Base-by-base conservation (phyloP, 2,888 invertebrate genomes). In the Apeira syringaria region DNA sequence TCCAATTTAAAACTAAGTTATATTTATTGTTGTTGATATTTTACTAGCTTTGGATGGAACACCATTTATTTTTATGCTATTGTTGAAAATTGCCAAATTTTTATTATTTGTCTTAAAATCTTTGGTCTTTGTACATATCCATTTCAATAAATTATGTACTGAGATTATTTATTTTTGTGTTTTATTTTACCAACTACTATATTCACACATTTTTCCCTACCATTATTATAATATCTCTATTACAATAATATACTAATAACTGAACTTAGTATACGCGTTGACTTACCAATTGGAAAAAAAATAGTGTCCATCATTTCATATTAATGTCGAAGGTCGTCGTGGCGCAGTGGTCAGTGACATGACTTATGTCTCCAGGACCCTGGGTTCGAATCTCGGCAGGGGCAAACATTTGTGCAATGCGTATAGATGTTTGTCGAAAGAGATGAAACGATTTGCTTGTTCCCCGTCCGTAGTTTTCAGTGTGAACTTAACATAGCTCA, bases 81-180 rank as follows among this genome's bases (percentile, higher is more conserved):
- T 84, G 85, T 87, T 86, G 73, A 82, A 68, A 79, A 72, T 83
- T 82, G 84, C 84, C 83, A 83, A 85, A 84, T 79, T 83, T 83
- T 85, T 82, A 83, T 84, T 20, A 20, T 20, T 85, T 86, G 79
- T 80, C 75, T 74, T 80, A 79, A 80, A 74, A 76, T 65, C 66
- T 79, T 80, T 81, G 82, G 78, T 84, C 82, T 83, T 76, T 86
- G 86, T 87, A 87, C 86, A 87, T 87, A 87, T 86, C 86, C 82
- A 83, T 79, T 15, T 83, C 74, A 87, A 85, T 85, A 86, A 86
- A 84, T 81, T 80, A 85, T 86, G 84, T 86, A 86, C 86, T 64
- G 76, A 87, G 74, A 61, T 73, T 73, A 48, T 51, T 47, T 61
- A 48, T 50, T 47, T 61, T 13, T 52, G 53, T 31, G 54, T 74